These are phyloP conservation scores for Tholera decimalis DNA, from an alignment of 2,888 invertebrate species.

Conservation along the genomic window DNA sequence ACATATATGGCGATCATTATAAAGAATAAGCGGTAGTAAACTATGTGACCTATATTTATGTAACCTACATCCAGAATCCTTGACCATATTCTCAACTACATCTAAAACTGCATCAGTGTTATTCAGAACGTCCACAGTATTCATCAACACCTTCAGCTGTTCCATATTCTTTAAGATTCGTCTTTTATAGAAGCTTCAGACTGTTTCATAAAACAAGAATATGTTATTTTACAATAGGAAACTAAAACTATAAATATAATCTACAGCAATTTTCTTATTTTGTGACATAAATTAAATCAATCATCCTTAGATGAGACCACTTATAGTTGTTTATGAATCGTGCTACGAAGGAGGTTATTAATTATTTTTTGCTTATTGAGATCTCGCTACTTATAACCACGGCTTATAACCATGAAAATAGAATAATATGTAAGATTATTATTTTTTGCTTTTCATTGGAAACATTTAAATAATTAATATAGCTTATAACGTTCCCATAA, in stretches of 20 bases:
- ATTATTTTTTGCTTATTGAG: neutral
- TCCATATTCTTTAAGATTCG: constrained; percentile 42
- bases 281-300: constrained; percentile 33
- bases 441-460: neutral
- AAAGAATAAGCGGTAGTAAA: neutral
- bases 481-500: too few relatives aligned
- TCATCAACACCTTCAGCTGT: constrained; percentile 19
- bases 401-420: neutral
- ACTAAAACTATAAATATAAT: constrained; percentile 34
- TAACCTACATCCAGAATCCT: constrained; percentile 31
- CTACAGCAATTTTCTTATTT: constrained; percentile 24
- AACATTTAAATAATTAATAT: too few relatives aligned
- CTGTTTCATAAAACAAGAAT: constrained; percentile 11
- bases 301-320: neutral
- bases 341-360: constrained; percentile 9
- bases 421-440: too few relatives aligned
- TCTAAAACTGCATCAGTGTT: constrained; percentile 39
- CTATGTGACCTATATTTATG: too few relatives aligned
- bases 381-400: too few relatives aligned
- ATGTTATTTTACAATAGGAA: constrained; percentile 1
- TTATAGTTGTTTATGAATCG: neutral
- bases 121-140: constrained; percentile 27
- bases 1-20: too few relatives aligned
- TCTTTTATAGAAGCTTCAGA: constrained; percentile 2
- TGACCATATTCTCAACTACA: constrained; percentile 14